A percentile compares a stretch with the other conserved stretches of the same genome.
Evolutionary conservation across 2,888 invertebrate genomes (phyloP).

Genomic region (Actias luna): DNA sequence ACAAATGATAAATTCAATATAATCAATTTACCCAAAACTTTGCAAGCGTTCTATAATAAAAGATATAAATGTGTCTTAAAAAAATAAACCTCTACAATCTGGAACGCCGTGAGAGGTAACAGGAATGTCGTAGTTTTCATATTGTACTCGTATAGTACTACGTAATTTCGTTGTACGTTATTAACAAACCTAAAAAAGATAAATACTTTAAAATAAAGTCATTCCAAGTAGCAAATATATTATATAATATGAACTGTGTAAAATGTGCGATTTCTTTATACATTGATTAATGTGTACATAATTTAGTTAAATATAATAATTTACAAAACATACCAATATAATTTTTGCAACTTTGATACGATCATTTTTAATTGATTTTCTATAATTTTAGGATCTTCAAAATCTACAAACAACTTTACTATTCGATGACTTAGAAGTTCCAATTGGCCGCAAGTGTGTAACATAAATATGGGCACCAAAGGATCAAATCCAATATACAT

Average conservation of each 20-base stretch:
- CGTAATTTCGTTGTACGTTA: slow-evolving; percentile 41
- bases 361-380: slow-evolving; percentile 45
- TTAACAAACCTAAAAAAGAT: slow-evolving; percentile 46
- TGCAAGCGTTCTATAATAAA: neutral
- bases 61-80: neutral
- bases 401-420: slow-evolving; percentile 37
- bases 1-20: slow-evolving; percentile 21
- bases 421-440: slow-evolving; percentile 51
- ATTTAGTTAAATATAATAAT: neutral
- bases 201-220: neutral
- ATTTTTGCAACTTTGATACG: slow-evolving; percentile 48
- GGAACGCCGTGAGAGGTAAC: slow-evolving; percentile 57
- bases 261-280: neutral
- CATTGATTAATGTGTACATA: neutral
- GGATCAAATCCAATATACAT: slow-evolving; percentile 63
- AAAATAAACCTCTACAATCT: slow-evolving; percentile 49
- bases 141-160: slow-evolving; percentile 53
- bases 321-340: slow-evolving; percentile 44
- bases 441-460: slow-evolving; percentile 62
- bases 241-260: neutral
- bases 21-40: neutral
- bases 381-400: slow-evolving; percentile 33
- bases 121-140: slow-evolving; percentile 60
- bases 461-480: slow-evolving; percentile 59
- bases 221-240: no score